Base-by-base conservation (phyloP, 1,140 invertebrate species). In the Halictus rubicundus region DNA sequence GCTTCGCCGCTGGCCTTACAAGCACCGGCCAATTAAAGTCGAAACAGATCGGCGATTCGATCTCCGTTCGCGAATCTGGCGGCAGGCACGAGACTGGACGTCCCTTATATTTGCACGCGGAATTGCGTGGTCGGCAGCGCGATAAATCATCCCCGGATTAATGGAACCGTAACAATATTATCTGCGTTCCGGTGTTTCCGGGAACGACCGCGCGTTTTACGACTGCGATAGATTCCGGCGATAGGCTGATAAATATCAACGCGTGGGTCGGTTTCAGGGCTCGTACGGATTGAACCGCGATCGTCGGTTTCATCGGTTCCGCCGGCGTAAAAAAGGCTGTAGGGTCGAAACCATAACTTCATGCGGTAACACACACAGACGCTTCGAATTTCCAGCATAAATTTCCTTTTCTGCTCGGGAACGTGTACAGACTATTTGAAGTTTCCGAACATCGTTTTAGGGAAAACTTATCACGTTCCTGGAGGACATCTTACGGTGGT, bases 151-250 rank as follows among this genome's bases (percentile, higher is more conserved):
- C 64, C 54, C 60, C 68, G 78, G 78, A 85, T 85, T 85, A 84
- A 85, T 77, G 73, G 75, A 74, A 78, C 42, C 73, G 82, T 85
- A 81, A 72, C 78, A 73, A 84, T 85, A 85, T 85, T 84, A 78
- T 77, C 70, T n/a, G 57, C 68, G 64, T 71, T 25, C 37, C 54
- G 39, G 54, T 37, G 37, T 74, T 74, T 74, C 78, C 82, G 59
- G 21, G 23, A 69, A 46, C 57, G 61, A 32, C 25, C 81, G 42
- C 19, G 70, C 49, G 60, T 73, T 84, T 85, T 73, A 77, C 68
- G 52, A 76, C 32, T 49, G 8, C 66, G 68, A 84, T 60, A 77
- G 77, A 80, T 81, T 60, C 39, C 61, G 12, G n/a, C 54, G 69
- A 59, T 60, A 12, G 64, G 23, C 25, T 19, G 64, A 74, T 74